Evolutionary conservation across 2,797 vertebrate species (phyloP).

Genomic region (Myotis vivesi): DNA sequence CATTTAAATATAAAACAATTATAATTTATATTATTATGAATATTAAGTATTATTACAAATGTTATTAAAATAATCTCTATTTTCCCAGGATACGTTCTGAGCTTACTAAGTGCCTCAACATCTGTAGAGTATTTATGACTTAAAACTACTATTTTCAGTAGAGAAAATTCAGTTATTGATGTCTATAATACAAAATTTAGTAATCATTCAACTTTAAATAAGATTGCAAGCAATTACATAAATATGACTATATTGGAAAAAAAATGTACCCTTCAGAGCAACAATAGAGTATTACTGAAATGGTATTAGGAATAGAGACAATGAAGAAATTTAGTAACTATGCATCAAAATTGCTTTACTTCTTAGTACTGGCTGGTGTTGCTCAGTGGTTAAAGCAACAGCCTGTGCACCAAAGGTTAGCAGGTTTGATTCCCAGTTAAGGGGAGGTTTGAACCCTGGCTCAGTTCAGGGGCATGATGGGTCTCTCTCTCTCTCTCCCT

Average conservation of each 20-base stretch:
- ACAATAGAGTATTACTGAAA: not conserved
- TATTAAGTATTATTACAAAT: not conserved
- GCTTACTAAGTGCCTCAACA: not conserved
- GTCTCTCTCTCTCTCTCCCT: too few relatives aligned
- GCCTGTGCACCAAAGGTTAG: too few relatives aligned
- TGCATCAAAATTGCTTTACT: not conserved
- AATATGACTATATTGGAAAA: not conserved
- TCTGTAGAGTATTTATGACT: not conserved
- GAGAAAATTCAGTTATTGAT: not conserved
- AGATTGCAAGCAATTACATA: not conserved
- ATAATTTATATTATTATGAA: not conserved
- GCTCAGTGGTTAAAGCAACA: too few relatives aligned
- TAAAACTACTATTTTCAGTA: not conserved
- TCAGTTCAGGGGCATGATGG: too few relatives aligned
- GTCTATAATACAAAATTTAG: not conserved
- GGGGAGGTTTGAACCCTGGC: too few relatives aligned
- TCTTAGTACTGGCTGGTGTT: too few relatives aligned
- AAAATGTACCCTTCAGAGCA: not conserved
- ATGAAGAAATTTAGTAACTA: not conserved
- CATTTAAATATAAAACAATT: not conserved
- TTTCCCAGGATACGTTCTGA: not conserved
- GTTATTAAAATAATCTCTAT: not conserved
- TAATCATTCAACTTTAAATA: not conserved
- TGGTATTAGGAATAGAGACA: not conserved
- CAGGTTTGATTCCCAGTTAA: too few relatives aligned